Evolutionary conservation across 2,113 vertebrate genomes (phyloP), one percentile per base, ranked within the genome.

Genomic region (Pongo pygmaeus): DNA sequence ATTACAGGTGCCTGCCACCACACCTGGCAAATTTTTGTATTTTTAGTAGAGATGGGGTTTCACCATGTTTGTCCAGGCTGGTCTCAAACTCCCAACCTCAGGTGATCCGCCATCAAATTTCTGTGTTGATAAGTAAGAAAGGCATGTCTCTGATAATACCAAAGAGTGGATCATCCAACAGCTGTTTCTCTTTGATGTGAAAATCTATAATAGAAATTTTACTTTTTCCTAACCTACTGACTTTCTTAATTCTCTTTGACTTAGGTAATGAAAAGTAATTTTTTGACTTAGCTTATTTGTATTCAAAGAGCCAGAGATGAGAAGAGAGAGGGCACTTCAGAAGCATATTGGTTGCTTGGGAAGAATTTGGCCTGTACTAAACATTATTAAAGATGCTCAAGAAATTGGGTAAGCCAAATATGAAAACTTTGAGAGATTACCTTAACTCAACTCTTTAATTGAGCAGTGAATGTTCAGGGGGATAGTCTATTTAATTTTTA

Each of bases 241-340:
- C 27, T 52, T 84, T 48, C 50, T 92, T 77, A 85, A 59, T 70
- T 83, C 43, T 83, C 32, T 89, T 89, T 74, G 52, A 67, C 11
- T 94, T 74, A 35, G 87, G 35, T 94, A 80, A 67, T 84, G 43
- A 81, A 95, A 89, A 52, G 25, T 67, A 78, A 87, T 72, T 93
- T 92, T 92, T 87, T 81, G 14, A 79, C 59, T 93, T 89, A 84
- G 9, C 61, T 91, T 83, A 55, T 61, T 95, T 86, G n/a, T 84
- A 5, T 92, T 96, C 27, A 38, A 86, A 78, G 74, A 89, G 43
- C 57, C 30, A 94, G 27, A 9, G 50, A 32, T 46, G 10, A 38
- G 25, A 75, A 13, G 8, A 86, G 27, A 81, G 61, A 55, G 5
- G 40, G 7, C 18, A 43, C 35, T 80, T 43, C 13, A 77, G 74